Conservation (phyloP, 2,888 invertebrate species). For the Ormyrus pomaceus region DNA sequence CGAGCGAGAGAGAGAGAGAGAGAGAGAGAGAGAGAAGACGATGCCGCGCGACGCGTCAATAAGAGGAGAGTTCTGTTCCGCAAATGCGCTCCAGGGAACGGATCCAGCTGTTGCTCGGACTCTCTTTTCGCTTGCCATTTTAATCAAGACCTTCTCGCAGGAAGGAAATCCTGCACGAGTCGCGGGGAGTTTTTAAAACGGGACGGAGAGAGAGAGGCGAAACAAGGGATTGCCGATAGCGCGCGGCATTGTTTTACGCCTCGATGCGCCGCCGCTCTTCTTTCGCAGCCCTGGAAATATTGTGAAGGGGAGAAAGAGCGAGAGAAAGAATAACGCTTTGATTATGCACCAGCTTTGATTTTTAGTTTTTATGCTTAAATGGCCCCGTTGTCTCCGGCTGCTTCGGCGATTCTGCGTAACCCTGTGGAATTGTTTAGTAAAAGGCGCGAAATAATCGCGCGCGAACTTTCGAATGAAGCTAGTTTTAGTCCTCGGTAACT, state of each 20-base stretch:
- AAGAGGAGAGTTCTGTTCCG: conserved; percentile 74
- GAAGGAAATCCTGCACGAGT: conserved; percentile 69
- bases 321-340: not conserved
- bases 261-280: not conserved
- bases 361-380: no score
- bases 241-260: conserved; percentile 38
- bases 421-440: no score
- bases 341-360: no score
- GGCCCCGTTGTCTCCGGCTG: no score
- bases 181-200: not conserved
- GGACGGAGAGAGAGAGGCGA: not conserved
- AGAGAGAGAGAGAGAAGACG: conserved; percentile 46
- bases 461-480: no score
- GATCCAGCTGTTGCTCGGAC: conserved; percentile 75
- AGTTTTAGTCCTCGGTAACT: no score
- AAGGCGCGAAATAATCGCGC: no score
- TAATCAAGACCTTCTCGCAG: conserved; percentile 72
- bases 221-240: not conserved
- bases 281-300: conserved; percentile 6
- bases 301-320: not conserved
- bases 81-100: conserved; percentile 75
- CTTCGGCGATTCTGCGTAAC: no score
- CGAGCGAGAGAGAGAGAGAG: conserved; percentile 48
- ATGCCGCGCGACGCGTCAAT: conserved; percentile 68
- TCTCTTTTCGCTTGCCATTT: conserved; percentile 71